These are phyloP conservation scores for Australoheros scitulus DNA, from an alignment of 2,113 vertebrate species.

Conservation along the genomic window DNA sequence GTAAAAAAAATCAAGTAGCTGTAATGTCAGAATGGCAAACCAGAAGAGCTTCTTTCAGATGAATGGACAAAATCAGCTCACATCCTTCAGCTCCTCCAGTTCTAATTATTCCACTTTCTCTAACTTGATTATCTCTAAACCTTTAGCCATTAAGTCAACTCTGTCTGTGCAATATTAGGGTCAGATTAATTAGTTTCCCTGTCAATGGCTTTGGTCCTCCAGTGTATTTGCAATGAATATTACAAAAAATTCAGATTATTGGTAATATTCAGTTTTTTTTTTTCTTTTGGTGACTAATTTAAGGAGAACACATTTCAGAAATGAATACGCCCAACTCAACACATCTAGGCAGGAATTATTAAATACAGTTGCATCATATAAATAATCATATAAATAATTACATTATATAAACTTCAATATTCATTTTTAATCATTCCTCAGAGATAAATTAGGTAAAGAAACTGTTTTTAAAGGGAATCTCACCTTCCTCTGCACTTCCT, in stretches of 20 bases:
- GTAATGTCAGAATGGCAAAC: background rate
- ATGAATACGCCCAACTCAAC: background rate
- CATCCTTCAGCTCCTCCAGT: background rate
- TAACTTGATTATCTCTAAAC: constrained; percentile 5
- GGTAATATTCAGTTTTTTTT: background rate
- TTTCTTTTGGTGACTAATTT: background rate
- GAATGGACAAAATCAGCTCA: background rate
- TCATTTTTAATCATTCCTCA: background rate
- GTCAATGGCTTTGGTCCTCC: background rate
- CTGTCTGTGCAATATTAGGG: background rate
- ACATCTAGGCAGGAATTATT: background rate
- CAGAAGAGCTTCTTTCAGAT: background rate
- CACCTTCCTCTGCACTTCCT: background rate
- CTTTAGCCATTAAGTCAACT: background rate
- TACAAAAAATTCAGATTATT: background rate
- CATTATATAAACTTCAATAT: background rate
- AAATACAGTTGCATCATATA: background rate
- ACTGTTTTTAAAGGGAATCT: background rate
- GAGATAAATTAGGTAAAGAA: rapidly evolving
- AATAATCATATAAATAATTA: background rate
- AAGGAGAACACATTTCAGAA: background rate
- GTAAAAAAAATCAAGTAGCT: constrained; percentile 1
- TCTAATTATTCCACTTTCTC: constrained; percentile 32
- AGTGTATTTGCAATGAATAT: background rate
- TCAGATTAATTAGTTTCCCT: constrained; percentile 4